Evolutionary conservation across 1,140 invertebrate species (phyloP), one percentile per base, ranked within the genome.

Genomic region (Penaeus japonicus): DNA sequence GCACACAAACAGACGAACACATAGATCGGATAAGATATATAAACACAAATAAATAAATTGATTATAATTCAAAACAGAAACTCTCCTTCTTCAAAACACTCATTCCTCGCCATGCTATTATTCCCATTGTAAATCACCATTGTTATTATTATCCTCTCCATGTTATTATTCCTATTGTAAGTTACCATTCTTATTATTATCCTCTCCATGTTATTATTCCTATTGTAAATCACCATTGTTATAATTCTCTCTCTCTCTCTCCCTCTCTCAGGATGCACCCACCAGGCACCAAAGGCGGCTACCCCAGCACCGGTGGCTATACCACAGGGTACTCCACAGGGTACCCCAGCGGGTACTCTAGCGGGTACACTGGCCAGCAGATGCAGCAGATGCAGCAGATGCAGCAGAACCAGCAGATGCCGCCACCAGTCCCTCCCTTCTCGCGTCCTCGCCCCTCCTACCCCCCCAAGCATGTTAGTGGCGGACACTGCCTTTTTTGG

Each of bases 401-500:
- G 54, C 54, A 62, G 75, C 82, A 85, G 24, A 55, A 89, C 82
- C 84, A 85, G 53, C 73, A 78, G 24, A 85, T 86, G 84, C 89
- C 89, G 2, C 82, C 88, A 3, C 89, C 89, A 27, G 81, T 89
- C 24, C 89, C 89, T 22, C 89, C 89, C 35, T 89, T 89, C 78
- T 89, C 89, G 5, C 77, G 70, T 47, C 84, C 89, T 18, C 83
- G 89, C 15, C 85, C 89, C 20, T 75, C 84, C 20, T 89, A 89
- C 78, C 89, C 89, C 24, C 78, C 89, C 39, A 85, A 73, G 20
- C 57, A 85, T 80, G 89, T 89, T 20, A 82, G 89, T 79, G 0
- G 5, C 15, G 22, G n/a, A 59, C 47, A 15, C 12, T n/a, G n/a
- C 12, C 53, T 1, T 24, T 32, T n/a, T 20, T 1, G 22, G 12